These are phyloP conservation scores for Rhagonycha lutea DNA, from an alignment of 2,888 invertebrate genomes.

Conservation along the genomic window DNA sequence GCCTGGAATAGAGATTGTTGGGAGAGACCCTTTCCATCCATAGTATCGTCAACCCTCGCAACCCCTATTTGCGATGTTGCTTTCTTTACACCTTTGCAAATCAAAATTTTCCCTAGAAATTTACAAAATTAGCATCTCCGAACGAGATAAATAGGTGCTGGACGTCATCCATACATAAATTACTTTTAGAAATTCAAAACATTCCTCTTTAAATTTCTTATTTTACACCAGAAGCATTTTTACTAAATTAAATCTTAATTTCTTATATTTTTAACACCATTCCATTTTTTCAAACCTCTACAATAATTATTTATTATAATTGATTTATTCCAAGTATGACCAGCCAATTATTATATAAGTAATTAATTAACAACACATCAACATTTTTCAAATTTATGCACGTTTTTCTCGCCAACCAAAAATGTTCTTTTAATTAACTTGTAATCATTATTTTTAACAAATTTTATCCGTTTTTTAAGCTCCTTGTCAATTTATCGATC, in stretches of 20 bases:
- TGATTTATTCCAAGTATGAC: neutral
- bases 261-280: neutral
- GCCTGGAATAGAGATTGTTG: conserved; percentile 12
- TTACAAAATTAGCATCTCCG: conserved; percentile 17
- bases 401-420: neutral
- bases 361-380: neutral
- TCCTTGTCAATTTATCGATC: neutral
- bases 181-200: conserved; percentile 8
- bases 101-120: conserved; percentile 13
- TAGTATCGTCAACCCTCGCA: conserved; percentile 12
- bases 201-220: conserved; percentile 2
- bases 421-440: neutral
- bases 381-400: neutral
- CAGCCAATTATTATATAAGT: neutral
- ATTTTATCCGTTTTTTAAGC: neutral
- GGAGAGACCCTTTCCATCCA: conserved; percentile 24
- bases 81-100: conserved; percentile 21
- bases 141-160: conserved; percentile 8
- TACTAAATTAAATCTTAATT: neutral
- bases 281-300: neutral
- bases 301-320: neutral
- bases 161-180: conserved; percentile 13
- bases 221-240: neutral
- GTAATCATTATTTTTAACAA: neutral
- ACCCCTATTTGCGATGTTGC: conserved; percentile 17